Evolutionary conservation across 2,113 vertebrate genomes (phyloP).

Genomic region (Motacilla tschutschensis): DNA sequence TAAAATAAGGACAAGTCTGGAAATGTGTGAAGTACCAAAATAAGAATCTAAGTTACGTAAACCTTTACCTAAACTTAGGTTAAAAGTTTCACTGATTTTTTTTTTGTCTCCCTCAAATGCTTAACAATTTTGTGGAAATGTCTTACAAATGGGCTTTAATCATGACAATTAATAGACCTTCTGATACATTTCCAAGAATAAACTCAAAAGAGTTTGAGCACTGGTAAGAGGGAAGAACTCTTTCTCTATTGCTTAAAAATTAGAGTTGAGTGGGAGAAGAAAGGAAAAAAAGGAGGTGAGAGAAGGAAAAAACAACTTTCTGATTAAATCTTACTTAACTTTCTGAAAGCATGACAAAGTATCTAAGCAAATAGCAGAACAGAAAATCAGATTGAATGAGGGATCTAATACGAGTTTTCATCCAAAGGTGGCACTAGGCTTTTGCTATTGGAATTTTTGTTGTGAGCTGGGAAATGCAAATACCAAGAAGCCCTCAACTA

Average conservation of each 20-base stretch:
- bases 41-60: not conserved
- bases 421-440: conserved; percentile 52
- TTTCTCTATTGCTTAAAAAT: not conserved
- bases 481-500: conserved; percentile 42
- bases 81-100: not conserved
- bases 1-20: not conserved
- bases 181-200: not conserved
- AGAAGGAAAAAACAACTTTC: not conserved
- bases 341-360: not conserved
- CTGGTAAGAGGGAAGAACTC: not conserved
- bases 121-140: not conserved
- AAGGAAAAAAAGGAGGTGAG: not conserved
- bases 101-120: not conserved
- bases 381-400: not conserved
- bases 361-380: not conserved
- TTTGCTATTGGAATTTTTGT: conserved; percentile 21
- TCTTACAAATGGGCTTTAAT: not conserved
- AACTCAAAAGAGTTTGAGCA: not conserved
- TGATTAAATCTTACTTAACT: not conserved
- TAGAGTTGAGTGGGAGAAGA: not conserved
- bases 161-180: not conserved
- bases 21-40: not conserved
- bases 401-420: not conserved
- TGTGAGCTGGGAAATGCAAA: conserved; percentile 10
- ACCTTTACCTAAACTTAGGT: not conserved